Evolutionary conservation across 2,113 vertebrate genomes (phyloP).

Genomic region (Scytalopus superciliaris): DNA sequence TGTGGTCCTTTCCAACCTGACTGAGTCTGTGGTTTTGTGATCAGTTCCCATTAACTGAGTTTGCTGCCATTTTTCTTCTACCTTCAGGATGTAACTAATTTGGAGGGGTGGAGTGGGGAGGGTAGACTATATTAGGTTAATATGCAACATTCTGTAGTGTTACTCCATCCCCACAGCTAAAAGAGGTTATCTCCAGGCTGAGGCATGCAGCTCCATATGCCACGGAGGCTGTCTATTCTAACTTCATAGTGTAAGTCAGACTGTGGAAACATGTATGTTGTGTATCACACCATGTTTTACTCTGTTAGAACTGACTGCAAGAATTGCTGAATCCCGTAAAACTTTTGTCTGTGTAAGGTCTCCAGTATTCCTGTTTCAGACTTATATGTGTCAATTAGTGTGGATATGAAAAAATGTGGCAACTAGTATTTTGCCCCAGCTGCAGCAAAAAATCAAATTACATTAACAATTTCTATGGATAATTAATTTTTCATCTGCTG

Average conservation of each 20-base stretch:
- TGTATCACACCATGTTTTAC: not conserved
- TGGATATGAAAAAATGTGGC: not conserved
- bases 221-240: not conserved
- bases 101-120: rapidly evolving
- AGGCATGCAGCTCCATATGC: not conserved
- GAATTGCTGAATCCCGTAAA: not conserved
- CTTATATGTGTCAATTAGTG: not conserved
- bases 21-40: not conserved
- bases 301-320: not conserved
- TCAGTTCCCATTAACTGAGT: not conserved
- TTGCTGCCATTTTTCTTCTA: not conserved
- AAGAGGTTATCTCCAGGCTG: not conserved
- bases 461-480: not conserved
- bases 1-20: not conserved
- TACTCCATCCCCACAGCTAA: not conserved
- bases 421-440: not conserved
- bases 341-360: not conserved
- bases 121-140: not conserved
- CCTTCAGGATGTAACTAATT: not conserved
- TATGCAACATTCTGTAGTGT: not conserved
- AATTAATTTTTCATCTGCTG: constrained; percentile 1
- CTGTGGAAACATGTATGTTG: not conserved
- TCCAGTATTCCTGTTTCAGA: not conserved
- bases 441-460: not conserved
- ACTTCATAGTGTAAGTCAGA: not conserved